Evolutionary conservation across 2,888 invertebrate genomes (phyloP).

Genomic region (Alsophila aescularia): DNA sequence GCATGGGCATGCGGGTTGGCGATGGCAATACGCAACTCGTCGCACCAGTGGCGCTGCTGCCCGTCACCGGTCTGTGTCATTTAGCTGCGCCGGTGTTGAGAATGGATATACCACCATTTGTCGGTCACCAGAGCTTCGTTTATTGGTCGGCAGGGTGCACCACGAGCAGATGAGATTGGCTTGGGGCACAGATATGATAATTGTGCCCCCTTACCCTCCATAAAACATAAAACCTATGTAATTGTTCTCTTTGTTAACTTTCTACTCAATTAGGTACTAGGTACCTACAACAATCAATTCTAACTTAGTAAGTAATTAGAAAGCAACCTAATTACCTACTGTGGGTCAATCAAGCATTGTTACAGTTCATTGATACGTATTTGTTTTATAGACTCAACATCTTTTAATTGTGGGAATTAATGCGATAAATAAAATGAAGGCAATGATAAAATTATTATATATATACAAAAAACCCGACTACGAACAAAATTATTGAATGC

Average conservation of each 20-base stretch:
- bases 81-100: no score
- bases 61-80: no score
- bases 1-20: no score
- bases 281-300: slow-evolving; percentile 6
- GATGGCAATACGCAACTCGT: no score
- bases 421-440: background rate
- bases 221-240: slow-evolving; percentile 5
- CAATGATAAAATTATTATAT: background rate
- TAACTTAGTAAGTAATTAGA: slow-evolving; percentile 26
- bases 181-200: no score
- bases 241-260: slow-evolving; percentile 9
- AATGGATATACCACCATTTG: no score
- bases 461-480: no score
- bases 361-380: slow-evolving; percentile 4
- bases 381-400: background rate
- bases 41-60: no score
- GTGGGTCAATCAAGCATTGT: slow-evolving; percentile 20
- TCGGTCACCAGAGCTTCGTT: no score
- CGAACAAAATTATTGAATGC: no score
- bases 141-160: no score
- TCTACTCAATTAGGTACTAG: slow-evolving; percentile 21
- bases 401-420: background rate
- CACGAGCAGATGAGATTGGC: no score
- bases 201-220: background rate
- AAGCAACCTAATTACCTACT: slow-evolving; percentile 25